Percentiles rank a stretch among this genome's conserved stretches.
Evolutionary conservation across 2,797 vertebrate species (phyloP).

Genomic region (Gadopsis marmoratus): DNA sequence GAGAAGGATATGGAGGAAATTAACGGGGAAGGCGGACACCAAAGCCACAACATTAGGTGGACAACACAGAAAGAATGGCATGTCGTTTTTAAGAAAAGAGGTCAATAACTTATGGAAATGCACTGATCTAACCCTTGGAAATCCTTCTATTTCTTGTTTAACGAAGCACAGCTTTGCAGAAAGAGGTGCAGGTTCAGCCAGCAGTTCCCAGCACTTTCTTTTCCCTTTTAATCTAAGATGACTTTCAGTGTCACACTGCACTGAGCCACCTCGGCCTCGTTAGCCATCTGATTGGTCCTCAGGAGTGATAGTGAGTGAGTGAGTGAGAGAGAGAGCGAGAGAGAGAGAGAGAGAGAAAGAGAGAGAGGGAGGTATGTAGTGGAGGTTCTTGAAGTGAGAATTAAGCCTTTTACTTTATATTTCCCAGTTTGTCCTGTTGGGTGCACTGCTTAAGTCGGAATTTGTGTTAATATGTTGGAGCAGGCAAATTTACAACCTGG

Average conservation of each 20-base stretch:
- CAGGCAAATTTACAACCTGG: not conserved
- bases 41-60: slow-evolving; percentile 3
- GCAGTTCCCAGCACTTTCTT: not conserved
- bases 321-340: not conserved
- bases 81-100: not conserved
- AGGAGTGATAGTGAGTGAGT: not conserved
- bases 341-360: not conserved
- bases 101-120: not conserved
- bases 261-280: slow-evolving; percentile 52
- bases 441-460: not conserved
- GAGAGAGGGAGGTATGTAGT: not conserved
- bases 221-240: slow-evolving; percentile 22
- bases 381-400: slow-evolving; percentile 9
- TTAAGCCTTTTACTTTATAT: slow-evolving; percentile 1
- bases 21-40: not conserved
- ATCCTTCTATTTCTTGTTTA: slow-evolving; percentile 50
- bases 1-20: slow-evolving; percentile 18
- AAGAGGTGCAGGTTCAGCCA: not conserved
- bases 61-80: not conserved
- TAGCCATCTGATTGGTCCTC: slow-evolving; percentile 57
- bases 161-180: slow-evolving; percentile 59
- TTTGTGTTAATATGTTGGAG: not conserved
- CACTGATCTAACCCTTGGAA: not conserved
- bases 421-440: not conserved
- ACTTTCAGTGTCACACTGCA: slow-evolving; percentile 42